Evolutionary conservation across 2,113 vertebrate genomes (phyloP).

Genomic region (Odocoileus hemionus): DNA sequence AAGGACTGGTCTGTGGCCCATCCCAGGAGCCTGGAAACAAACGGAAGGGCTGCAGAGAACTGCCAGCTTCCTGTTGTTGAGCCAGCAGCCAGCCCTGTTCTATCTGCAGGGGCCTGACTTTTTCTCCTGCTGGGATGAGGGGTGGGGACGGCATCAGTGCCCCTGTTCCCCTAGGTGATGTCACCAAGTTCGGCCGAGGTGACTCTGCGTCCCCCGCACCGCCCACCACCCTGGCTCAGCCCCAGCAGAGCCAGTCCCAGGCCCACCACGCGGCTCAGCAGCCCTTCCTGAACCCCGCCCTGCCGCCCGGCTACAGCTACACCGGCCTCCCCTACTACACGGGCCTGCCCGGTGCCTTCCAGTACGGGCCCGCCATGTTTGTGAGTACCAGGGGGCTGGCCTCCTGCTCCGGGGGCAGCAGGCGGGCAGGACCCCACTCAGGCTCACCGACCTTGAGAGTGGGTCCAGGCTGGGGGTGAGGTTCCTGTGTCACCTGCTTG

Average conservation of each 20-base stretch:
- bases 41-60: neutral
- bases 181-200: slow-evolving; percentile 94
- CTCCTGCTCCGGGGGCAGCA: neutral
- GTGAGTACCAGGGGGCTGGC: slow-evolving; percentile 77
- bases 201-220: slow-evolving; percentile 95
- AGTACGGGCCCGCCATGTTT: slow-evolving; percentile 95
- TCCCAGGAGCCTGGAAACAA: neutral
- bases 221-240: slow-evolving; percentile 87
- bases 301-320: slow-evolving; percentile 97
- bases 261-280: slow-evolving; percentile 92
- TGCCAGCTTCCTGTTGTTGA: neutral
- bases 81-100: neutral
- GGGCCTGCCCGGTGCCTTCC: slow-evolving; percentile 94
- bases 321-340: slow-evolving; percentile 96
- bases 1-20: neutral
- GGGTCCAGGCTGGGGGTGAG: neutral
- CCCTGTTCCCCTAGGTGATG: slow-evolving; percentile 85
- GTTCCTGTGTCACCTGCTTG: neutral
- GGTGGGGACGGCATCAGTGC: neutral
- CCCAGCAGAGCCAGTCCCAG: slow-evolving; percentile 88
- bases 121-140: neutral
- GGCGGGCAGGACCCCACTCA: neutral
- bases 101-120: neutral
- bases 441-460: neutral
- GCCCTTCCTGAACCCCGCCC: slow-evolving; percentile 91